Evolutionary conservation across 2,113 vertebrate species (phyloP).

Genomic region (Cygnus buccinator): DNA sequence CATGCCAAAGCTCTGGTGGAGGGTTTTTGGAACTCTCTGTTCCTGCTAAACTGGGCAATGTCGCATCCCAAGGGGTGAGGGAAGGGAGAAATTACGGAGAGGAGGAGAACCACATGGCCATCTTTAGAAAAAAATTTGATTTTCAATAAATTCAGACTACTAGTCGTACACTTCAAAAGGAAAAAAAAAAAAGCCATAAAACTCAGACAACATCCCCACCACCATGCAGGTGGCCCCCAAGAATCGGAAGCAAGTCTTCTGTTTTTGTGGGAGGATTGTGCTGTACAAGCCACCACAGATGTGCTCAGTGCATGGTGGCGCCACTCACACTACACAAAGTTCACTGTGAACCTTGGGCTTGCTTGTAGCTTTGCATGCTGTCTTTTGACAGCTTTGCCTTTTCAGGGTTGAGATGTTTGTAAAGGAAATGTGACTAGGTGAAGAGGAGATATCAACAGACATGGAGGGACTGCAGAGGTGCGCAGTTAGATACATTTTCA

Average conservation of each 20-base stretch:
- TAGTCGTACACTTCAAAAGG: neutral
- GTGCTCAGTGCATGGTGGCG: fast-evolving
- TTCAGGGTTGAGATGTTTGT: neutral
- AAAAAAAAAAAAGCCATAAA: neutral
- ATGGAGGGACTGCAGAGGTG: neutral
- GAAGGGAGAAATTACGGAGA: constrained; percentile 18
- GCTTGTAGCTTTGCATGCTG: neutral
- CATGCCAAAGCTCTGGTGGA: constrained; percentile 61
- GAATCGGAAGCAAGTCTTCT: neutral
- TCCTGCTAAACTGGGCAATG: constrained; percentile 46
- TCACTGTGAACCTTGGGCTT: neutral
- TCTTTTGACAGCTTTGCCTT: neutral
- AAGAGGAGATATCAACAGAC: neutral
- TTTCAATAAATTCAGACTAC: constrained; percentile 10
- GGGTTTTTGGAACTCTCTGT: constrained; percentile 64
- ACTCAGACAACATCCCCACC: neutral
- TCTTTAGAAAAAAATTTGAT: neutral
- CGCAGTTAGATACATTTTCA: neutral
- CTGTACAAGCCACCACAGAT: neutral
- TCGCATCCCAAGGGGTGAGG: constrained; percentile 29
- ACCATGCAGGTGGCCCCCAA: neutral
- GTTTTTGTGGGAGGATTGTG: neutral
- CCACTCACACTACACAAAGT: neutral
- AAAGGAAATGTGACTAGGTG: neutral
- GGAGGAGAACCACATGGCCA: neutral